phyloP scores from a whole-genome alignment of 2,888 invertebrate species.

The Brachyptera putata region DNA sequence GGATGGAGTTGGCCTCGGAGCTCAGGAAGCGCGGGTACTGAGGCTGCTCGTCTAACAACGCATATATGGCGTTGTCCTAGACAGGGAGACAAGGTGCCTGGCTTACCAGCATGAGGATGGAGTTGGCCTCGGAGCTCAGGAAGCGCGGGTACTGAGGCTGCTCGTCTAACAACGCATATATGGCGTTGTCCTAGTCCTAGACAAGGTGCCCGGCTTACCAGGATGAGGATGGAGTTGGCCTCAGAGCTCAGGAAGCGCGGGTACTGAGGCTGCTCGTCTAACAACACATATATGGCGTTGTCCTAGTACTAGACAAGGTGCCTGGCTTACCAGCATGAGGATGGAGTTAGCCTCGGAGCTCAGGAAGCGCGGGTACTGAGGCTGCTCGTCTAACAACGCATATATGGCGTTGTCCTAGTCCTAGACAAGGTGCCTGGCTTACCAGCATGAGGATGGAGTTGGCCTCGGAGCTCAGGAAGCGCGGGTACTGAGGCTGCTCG shows the following conservation, averaged over 20 bases:
- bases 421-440: no score
- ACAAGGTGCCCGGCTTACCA: constrained; percentile 66
- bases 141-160: constrained; percentile 94
- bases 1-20: constrained; percentile 75
- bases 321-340: no score
- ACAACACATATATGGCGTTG: constrained; percentile 97
- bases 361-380: no score
- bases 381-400: no score
- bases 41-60: constrained; percentile 96
- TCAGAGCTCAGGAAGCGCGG: constrained; percentile 89
- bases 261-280: constrained; percentile 95
- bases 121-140: constrained; percentile 79
- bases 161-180: constrained; percentile 98
- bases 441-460: no score
- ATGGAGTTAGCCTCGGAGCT: no score
- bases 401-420: no score
- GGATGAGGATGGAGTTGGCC: constrained; percentile 72
- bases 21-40: constrained; percentile 92
- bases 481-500: no score
- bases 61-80: constrained; percentile 98
- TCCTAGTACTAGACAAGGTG: no score
- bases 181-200: constrained; percentile 97
- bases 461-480: no score
- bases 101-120: constrained; percentile 74
- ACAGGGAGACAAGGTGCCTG: no score